Evolutionary conservation across 2,888 invertebrate genomes (phyloP).

Genomic region (Drosophila paramelanica): DNA sequence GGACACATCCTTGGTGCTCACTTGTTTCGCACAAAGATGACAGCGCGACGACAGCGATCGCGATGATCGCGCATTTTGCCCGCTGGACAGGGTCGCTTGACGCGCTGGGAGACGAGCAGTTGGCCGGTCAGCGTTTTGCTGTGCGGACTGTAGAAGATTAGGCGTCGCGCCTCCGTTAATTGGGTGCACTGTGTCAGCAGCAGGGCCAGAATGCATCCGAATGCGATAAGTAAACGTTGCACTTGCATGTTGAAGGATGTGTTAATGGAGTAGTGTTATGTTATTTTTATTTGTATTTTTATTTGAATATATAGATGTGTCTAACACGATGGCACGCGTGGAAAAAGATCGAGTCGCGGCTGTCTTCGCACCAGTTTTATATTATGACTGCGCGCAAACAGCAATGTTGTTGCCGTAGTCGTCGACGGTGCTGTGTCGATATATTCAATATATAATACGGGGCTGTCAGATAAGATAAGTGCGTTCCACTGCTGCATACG

Average conservation of each 20-base stretch:
- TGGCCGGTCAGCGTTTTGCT: slow-evolving; percentile 69
- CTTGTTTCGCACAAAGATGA: slow-evolving; percentile 68
- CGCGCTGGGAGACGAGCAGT: slow-evolving; percentile 64
- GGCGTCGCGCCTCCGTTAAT: slow-evolving; percentile 49
- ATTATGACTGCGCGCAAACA: slow-evolving; percentile 49
- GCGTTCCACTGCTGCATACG: slow-evolving; percentile 20
- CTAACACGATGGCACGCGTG: slow-evolving; percentile 10
- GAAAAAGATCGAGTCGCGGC: slow-evolving; percentile 10
- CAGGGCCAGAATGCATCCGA: slow-evolving; percentile 48
- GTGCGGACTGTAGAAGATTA: slow-evolving; percentile 74
- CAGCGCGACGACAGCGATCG: slow-evolving; percentile 77
- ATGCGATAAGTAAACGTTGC: slow-evolving; percentile 41
- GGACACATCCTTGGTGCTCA: slow-evolving; percentile 13
- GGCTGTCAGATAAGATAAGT: slow-evolving; percentile 55
- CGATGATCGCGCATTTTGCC: slow-evolving; percentile 81
- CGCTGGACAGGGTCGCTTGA: slow-evolving; percentile 69
- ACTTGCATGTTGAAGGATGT: slow-evolving; percentile 46
- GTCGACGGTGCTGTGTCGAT: slow-evolving; percentile 41
- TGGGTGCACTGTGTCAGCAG: slow-evolving; percentile 53
- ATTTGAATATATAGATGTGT: neutral
- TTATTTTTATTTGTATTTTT: neutral
- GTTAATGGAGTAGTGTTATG: no score
- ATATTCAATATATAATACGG: slow-evolving; percentile 46
- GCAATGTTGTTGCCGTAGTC: slow-evolving; percentile 37
- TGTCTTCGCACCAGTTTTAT: slow-evolving; percentile 31